Evolutionary conservation across 2,797 vertebrate genomes (phyloP), one percentile per base, ranked within the genome.

Genomic region (Psittacula echo): DNA sequence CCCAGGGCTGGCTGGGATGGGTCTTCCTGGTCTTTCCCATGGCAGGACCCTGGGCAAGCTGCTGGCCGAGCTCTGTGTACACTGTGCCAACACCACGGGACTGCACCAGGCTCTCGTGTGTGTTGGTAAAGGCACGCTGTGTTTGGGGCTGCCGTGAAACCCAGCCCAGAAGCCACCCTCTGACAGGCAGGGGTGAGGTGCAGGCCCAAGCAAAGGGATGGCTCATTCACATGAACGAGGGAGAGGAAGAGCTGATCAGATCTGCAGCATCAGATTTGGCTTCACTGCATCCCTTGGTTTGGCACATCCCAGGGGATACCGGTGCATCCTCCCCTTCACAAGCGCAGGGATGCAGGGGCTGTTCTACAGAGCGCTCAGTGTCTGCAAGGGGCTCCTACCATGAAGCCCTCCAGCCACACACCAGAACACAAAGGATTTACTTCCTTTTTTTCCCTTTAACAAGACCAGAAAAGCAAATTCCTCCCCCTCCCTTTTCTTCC

Each of bases 281-380:
- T 37, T 93, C 42, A 14, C 68, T 39, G 13, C 62, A 21, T 81
- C 94, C 76, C 93, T 87, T 30, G 71, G 73, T 79, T 87, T 89
- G 80, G 91, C 85, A 87, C 90, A 95, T 62, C 76, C 85, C 17
- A 10, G 70, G 45, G 8, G 20, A 16, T 10, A 10, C 30, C 3
- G 84, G 76, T 54, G 83, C 56, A 58, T 24, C n/a, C 56, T 58
- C n/a, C n/a, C 56, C 56, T 58, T 58, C n/a, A 34, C n/a, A 58
- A 34, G 56, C 5, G 6, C 56, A 58, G n/a, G 56, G 56, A 34
- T 24, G 56, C 56, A 58, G 56, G 21, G n/a, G n/a, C 22, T 58
- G 56, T 23, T 34, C 56, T 32, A 34, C 56, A 58, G 56, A 48
- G 70, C 17, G 66, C 65, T 65, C 34, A 10, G 12, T 6, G 5